phyloP scores from a whole-genome alignment of 2,113 vertebrate species.

The Lepus timidus region DNA sequence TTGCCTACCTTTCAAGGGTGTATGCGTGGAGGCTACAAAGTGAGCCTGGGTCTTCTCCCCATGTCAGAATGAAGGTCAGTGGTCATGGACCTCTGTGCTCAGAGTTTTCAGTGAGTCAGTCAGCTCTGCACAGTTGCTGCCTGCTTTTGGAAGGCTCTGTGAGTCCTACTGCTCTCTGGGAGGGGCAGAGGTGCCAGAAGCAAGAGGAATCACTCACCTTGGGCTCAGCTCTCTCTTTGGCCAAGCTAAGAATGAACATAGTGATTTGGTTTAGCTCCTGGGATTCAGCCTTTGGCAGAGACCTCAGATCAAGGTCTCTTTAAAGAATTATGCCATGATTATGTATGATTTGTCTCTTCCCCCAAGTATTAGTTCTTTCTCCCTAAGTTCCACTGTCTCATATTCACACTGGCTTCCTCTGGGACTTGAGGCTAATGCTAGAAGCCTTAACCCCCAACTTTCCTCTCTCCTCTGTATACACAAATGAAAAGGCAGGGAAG shows the following conservation, averaged over 20 bases:
- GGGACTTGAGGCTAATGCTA: background rate
- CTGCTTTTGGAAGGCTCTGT: background rate
- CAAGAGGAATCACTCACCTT: background rate
- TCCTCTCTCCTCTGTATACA: background rate
- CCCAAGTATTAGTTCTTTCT: background rate
- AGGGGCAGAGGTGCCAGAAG: background rate
- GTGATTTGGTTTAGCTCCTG: background rate
- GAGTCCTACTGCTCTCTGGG: background rate
- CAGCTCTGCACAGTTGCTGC: background rate
- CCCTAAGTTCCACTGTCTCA: background rate
- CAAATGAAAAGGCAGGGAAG: background rate
- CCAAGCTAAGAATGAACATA: background rate
- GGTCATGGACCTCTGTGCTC: background rate
- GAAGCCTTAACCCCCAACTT: conserved; percentile 42
- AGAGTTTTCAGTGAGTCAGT: background rate
- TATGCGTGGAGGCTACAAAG: background rate
- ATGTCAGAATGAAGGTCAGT: background rate
- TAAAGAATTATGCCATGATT: background rate
- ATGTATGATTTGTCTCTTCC: background rate
- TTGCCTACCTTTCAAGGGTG: background rate
- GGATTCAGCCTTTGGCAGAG: background rate
- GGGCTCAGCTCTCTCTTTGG: background rate
- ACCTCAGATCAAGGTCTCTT: background rate
- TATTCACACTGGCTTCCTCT: background rate
- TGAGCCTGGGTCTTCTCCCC: background rate